phyloP scores from a whole-genome alignment of 2,888 invertebrate genomes.

The Agonopterix subpropinquella region DNA sequence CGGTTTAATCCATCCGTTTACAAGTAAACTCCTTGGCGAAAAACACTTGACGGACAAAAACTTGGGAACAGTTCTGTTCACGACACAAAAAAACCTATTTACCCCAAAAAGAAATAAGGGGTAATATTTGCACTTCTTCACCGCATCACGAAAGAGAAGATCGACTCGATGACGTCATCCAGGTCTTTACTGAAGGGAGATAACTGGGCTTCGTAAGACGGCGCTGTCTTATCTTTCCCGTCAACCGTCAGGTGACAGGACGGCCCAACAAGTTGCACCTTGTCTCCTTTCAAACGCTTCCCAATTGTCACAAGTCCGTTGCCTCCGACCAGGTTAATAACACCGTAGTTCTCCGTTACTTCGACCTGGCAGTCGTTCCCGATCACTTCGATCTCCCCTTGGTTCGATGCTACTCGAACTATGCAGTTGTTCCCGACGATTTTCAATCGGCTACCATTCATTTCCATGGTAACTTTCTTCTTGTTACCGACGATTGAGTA shows the following conservation, averaged over 20 bases:
- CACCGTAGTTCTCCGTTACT: constrained; percentile 52
- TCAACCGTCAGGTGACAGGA: constrained; percentile 51
- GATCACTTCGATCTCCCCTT: constrained; percentile 63
- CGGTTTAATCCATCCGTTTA: too few relatives aligned
- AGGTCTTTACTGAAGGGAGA: constrained; percentile 66
- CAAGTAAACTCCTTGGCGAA: background rate
- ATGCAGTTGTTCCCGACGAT: constrained; percentile 64
- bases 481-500: constrained; percentile 66
- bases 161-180: constrained; percentile 66
- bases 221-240: constrained; percentile 48
- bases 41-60: background rate
- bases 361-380: constrained; percentile 64
- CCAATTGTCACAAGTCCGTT: constrained; percentile 49
- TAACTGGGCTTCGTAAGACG: constrained; percentile 54
- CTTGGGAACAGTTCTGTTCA: constrained; percentile 8
- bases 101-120: too few relatives aligned
- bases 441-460: constrained; percentile 50
- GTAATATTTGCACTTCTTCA: constrained; percentile 25
- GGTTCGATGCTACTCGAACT: constrained; percentile 47
- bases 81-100: constrained; percentile 5
- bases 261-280: constrained; percentile 50
- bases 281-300: constrained; percentile 52
- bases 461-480: constrained; percentile 68
- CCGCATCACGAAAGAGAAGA: constrained; percentile 67
- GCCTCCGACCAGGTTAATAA: constrained; percentile 55